Evolutionary conservation across 2,113 vertebrate species (phyloP).

Genomic region (Suncus etruscus): DNA sequence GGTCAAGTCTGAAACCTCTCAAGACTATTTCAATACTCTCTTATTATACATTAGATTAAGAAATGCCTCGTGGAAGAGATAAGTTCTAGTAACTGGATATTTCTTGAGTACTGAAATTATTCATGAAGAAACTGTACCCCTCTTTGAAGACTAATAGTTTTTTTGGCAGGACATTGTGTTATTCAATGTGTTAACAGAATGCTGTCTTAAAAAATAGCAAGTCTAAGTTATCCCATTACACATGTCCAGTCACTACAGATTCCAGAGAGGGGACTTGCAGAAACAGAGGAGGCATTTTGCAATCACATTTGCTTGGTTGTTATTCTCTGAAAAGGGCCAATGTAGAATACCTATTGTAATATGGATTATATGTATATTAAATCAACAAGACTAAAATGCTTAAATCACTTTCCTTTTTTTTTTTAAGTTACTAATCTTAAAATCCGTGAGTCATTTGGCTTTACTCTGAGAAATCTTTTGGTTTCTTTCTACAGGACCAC

Average conservation of each 20-base stretch:
- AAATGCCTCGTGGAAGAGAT: slow-evolving; percentile 35
- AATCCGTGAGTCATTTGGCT: background rate
- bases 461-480: slow-evolving; percentile 23
- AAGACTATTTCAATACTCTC: background rate
- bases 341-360: background rate
- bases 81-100: slow-evolving; percentile 10
- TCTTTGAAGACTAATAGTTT: slow-evolving; percentile 34
- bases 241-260: slow-evolving; percentile 28
- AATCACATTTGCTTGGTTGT: slow-evolving; percentile 49
- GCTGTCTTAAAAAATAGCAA: slow-evolving; percentile 55
- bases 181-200: slow-evolving; percentile 44
- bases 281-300: background rate
- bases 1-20: slow-evolving; percentile 9
- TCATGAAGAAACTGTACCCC: slow-evolving; percentile 50
- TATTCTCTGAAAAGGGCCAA: slow-evolving; percentile 10
- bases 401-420: background rate
- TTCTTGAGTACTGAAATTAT: slow-evolving; percentile 50
- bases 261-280: background rate
- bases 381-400: background rate
- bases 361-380: background rate
- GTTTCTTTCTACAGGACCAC: background rate
- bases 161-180: slow-evolving; percentile 32
- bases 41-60: slow-evolving; percentile 8
- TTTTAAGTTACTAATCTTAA: too few species aligned
- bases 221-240: slow-evolving; percentile 48